These are phyloP conservation scores for Aleiodes leptofemur DNA, from an alignment of 2,888 invertebrate genomes.

Conservation along the genomic window DNA sequence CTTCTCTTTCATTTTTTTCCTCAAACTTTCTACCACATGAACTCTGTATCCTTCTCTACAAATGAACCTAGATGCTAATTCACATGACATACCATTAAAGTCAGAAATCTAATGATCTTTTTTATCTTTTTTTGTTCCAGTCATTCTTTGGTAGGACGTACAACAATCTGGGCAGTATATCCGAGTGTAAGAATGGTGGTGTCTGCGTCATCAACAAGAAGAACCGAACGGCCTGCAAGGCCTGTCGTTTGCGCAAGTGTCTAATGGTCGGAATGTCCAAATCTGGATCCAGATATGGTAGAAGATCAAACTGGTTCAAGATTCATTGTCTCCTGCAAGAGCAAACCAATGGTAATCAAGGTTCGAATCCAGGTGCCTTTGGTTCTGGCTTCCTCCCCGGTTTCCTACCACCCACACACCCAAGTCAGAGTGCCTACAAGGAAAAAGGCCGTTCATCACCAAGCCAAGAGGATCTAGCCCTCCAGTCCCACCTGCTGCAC, in stretches of 20 bases:
- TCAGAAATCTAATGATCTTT: conserved; percentile 52
- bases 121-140: conserved; percentile 80
- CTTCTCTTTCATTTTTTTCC: conserved; percentile 22
- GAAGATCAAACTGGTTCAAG: conserved; percentile 95
- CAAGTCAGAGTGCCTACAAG: conserved; percentile 59
- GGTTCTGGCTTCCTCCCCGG: conserved; percentile 64
- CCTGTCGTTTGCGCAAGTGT: conserved; percentile 91
- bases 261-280: conserved; percentile 94
- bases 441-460: conserved; percentile 66
- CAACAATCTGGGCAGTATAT: conserved; percentile 91
- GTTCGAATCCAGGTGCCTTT: conserved; percentile 57
- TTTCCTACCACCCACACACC: conserved; percentile 63
- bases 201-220: conserved; percentile 95
- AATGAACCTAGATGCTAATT: conserved; percentile 65
- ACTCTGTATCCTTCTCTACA: conserved; percentile 44
- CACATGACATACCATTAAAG: conserved; percentile 68
- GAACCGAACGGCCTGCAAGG: conserved; percentile 94
- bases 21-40: conserved; percentile 33
- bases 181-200: conserved; percentile 94
- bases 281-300: conserved; percentile 91
- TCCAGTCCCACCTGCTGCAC: conserved; percentile 69
- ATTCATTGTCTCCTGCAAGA: conserved; percentile 93
- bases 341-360: conserved; percentile 76
- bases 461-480: conserved; percentile 68
- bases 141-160: conserved; percentile 95